Percentiles rank a stretch among this genome's conserved stretches.
Conservation (phyloP, 2,113 vertebrate genomes). For the Leptodactylus fuscus region DNA sequence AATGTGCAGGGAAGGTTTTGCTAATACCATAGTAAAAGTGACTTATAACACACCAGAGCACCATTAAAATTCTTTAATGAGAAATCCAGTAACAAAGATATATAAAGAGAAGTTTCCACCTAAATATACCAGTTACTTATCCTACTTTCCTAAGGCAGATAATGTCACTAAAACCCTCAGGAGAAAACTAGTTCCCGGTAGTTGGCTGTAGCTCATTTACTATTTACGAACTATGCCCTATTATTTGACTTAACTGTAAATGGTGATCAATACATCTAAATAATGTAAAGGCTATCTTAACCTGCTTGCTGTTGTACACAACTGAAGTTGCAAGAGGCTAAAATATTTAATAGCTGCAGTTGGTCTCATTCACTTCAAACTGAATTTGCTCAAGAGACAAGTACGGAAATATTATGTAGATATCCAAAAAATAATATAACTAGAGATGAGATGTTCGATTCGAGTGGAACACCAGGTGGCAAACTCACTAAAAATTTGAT, state of each 20-base stretch:
- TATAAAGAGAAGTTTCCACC: slow-evolving; percentile 5
- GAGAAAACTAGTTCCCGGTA: slow-evolving; percentile 45
- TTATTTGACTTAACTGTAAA: slow-evolving; percentile 49
- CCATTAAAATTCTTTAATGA: not conserved
- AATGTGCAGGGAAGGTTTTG: not conserved
- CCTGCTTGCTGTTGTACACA: slow-evolving; percentile 2
- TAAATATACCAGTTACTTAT: slow-evolving; percentile 21
- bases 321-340: slow-evolving; percentile 6
- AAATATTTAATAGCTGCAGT: not conserved
- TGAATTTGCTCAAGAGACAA: not conserved
- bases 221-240: slow-evolving; percentile 35
- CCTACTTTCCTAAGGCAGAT: slow-evolving; percentile 19
- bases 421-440: no score
- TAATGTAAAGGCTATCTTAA: slow-evolving; percentile 12
- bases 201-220: slow-evolving; percentile 27
- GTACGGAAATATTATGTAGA: no score
- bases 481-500: no score
- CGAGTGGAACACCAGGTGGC: no score
- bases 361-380: not conserved
- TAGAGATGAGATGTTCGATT: no score
- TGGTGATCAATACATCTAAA: slow-evolving; percentile 15
- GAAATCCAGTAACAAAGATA: slow-evolving; percentile 10
- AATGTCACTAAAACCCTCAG: slow-evolving; percentile 22
- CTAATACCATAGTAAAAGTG: not conserved
- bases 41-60: not conserved